Evolutionary conservation across 2,888 invertebrate genomes (phyloP).

Genomic region (Tetranychus piercei): DNA sequence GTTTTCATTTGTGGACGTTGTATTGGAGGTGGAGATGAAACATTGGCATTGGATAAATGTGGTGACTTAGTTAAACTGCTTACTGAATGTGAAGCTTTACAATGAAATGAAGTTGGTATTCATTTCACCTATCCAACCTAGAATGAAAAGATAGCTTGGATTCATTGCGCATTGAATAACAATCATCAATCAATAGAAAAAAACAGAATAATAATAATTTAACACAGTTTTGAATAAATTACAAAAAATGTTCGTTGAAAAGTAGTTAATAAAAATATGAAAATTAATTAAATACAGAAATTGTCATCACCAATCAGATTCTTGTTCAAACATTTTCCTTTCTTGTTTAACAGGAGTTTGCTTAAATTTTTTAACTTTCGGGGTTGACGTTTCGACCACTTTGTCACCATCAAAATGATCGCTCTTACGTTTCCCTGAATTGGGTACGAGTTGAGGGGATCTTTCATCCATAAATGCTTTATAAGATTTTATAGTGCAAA

Average conservation of each 20-base stretch:
- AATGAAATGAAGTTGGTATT: neutral
- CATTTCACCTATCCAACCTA: too few relatives aligned
- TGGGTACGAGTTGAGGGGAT: neutral
- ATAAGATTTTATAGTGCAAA: neutral
- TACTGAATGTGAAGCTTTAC: constrained; percentile 46
- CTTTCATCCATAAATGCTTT: neutral
- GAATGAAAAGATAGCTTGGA: too few relatives aligned
- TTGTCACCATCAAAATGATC: neutral
- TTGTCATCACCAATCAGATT: too few relatives aligned
- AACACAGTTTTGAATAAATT: too few relatives aligned
- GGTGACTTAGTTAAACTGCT: constrained; percentile 43
- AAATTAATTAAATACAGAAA: too few relatives aligned
- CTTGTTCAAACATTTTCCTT: too few relatives aligned
- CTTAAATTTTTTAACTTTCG: neutral
- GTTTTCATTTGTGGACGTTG: constrained; percentile 79
- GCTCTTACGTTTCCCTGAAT: neutral
- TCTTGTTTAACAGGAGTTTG: too few relatives aligned
- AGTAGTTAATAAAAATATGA: too few relatives aligned
- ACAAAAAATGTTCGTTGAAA: too few relatives aligned
- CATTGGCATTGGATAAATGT: constrained; percentile 49
- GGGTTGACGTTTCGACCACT: neutral
- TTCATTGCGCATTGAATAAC: too few relatives aligned
- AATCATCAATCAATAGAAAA: too few relatives aligned
- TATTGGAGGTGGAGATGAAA: constrained; percentile 78
- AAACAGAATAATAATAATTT: too few relatives aligned